A percentile compares a stretch with the other conserved stretches of the same genome.
Conservation (phyloP, 2,888 invertebrate genomes). For the Phengaris alcon region DNA sequence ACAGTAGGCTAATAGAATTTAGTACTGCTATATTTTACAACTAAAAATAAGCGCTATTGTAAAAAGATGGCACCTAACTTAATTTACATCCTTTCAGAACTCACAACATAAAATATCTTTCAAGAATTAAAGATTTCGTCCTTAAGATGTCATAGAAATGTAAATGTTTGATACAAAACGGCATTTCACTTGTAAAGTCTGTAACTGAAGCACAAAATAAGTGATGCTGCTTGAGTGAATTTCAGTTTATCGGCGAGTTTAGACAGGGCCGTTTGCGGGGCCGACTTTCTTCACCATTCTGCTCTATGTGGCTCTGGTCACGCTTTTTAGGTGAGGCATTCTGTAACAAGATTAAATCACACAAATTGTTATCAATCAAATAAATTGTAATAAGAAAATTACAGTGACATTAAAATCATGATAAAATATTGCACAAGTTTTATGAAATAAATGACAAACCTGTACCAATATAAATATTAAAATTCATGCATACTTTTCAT, state of each 20-base stretch:
- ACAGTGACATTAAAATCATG: neutral
- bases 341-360: conserved; percentile 52
- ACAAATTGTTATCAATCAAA: conserved; percentile 28
- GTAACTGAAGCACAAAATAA: conserved; percentile 62
- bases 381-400: neutral
- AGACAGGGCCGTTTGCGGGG: conserved; percentile 81
- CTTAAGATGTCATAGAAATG: conserved; percentile 53
- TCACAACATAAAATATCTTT: conserved; percentile 50
- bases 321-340: conserved; percentile 81
- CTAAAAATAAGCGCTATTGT: conserved; percentile 26
- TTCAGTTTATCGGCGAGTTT: conserved; percentile 66
- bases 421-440: neutral
- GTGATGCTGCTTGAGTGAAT: conserved; percentile 39
- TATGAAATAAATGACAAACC: neutral
- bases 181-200: conserved; percentile 60
- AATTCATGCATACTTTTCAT: too few relatives aligned
- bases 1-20: neutral
- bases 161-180: conserved; percentile 53
- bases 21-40: conserved; percentile 15
- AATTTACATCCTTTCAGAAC: conserved; percentile 1
- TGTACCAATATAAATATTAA: neutral
- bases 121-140: conserved; percentile 51
- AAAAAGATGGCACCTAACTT: conserved; percentile 21
- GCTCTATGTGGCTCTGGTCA: conserved; percentile 74
- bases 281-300: conserved; percentile 78